Evolutionary conservation across 2,888 invertebrate species (phyloP).

Genomic region (Diachrysia chrysitis): DNA sequence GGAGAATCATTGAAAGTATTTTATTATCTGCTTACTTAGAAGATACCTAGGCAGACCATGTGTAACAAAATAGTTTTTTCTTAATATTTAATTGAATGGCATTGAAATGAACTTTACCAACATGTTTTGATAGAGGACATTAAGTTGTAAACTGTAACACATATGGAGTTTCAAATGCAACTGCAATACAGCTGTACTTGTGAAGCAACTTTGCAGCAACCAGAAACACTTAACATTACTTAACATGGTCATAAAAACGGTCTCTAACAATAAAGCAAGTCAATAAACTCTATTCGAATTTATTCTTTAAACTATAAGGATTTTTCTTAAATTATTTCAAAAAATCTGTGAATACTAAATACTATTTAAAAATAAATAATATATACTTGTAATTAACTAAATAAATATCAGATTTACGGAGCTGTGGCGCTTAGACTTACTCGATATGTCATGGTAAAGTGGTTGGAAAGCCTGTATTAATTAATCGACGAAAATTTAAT

Average conservation of each 20-base stretch:
- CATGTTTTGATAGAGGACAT: not conserved
- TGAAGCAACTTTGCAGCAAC: no score
- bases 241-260: no score
- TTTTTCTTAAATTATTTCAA: no score
- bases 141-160: not conserved
- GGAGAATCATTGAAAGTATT: conserved; percentile 21
- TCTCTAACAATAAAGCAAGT: no score
- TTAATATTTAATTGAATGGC: not conserved
- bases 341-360: no score
- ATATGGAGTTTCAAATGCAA: no score
- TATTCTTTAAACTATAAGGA: not conserved
- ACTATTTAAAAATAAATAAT: no score
- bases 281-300: not conserved
- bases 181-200: no score
- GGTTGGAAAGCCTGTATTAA: not conserved
- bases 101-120: not conserved
- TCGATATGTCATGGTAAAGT: conserved; percentile 1
- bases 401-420: not conserved
- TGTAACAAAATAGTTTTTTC: not conserved
- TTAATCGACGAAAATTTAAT: not conserved
- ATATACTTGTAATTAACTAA: no score
- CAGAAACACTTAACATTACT: no score
- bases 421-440: not conserved
- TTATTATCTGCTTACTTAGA: conserved; percentile 25
- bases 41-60: not conserved